Evolutionary conservation across 2,888 invertebrate species (phyloP).

Genomic region (Drosophila differens): DNA sequence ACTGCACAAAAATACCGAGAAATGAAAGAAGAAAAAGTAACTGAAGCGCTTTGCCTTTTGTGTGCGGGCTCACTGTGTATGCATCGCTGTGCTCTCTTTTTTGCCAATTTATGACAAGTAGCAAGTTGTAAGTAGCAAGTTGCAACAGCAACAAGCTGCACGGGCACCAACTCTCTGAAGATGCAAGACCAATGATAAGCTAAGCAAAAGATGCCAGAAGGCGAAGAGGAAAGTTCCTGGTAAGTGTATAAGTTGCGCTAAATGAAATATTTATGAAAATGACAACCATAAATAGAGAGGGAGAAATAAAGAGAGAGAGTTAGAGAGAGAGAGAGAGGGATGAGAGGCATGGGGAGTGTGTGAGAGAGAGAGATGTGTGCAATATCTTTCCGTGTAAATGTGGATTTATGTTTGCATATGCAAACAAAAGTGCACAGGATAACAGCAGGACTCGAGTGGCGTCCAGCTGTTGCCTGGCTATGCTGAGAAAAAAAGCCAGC

Average conservation of each 20-base stretch:
- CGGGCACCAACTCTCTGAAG: conserved; percentile 38
- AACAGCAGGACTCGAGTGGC: conserved; percentile 26
- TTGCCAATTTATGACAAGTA: conserved; percentile 77
- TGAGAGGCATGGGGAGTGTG: background rate
- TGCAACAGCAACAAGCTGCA: conserved; percentile 58
- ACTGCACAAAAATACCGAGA: conserved; percentile 32
- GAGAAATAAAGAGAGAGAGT: background rate
- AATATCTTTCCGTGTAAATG: conserved; percentile 38
- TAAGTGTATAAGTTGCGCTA: conserved; percentile 69
- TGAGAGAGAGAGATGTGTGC: conserved; percentile 1
- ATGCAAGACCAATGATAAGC: conserved; percentile 66
- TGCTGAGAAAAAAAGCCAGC: background rate
- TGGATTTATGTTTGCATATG: conserved; percentile 61
- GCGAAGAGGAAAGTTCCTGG: conserved; percentile 52
- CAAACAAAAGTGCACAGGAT: conserved; percentile 38
- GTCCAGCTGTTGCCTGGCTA: conserved; percentile 41
- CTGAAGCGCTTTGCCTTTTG: conserved; percentile 26
- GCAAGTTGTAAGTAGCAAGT: conserved; percentile 45
- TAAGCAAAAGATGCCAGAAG: conserved; percentile 53
- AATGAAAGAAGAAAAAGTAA: conserved; percentile 14
- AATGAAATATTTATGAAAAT: conserved; percentile 82
- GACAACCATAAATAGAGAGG: conserved; percentile 44
- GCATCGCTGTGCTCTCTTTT: conserved; percentile 35
- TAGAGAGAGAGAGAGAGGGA: background rate
- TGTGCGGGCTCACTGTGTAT: conserved; percentile 16